phyloP scores from a whole-genome alignment of 1,140 invertebrate genomes.

The Sipha flava region DNA sequence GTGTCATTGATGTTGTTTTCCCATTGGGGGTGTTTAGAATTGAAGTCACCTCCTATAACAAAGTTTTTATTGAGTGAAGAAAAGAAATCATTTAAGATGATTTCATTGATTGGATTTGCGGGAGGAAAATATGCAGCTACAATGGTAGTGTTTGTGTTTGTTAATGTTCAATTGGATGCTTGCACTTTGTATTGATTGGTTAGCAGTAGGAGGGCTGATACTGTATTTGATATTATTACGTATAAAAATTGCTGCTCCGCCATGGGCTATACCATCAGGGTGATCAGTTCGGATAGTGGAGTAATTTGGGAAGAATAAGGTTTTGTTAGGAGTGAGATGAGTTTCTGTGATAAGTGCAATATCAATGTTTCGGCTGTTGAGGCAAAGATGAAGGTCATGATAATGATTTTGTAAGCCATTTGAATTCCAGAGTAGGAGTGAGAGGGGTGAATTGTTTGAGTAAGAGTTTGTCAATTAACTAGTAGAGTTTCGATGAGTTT shows the following conservation, averaged over 20 bases:
- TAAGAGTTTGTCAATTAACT: background rate
- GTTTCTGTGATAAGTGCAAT: no score
- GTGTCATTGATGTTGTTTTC: background rate
- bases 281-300: no score
- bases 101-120: no score
- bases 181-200: constrained; percentile 5
- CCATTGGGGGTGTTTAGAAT: background rate
- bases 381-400: constrained; percentile 35
- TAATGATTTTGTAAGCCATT: constrained; percentile 34
- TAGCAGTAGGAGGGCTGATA: background rate
- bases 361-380: constrained; percentile 35
- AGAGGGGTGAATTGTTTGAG: background rate
- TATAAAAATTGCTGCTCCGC: no score
- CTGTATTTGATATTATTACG: no score
- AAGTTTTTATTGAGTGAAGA: background rate
- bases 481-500: constrained; percentile 1
- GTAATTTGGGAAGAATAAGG: no score
- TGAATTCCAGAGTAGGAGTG: constrained; percentile 33
- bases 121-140: constrained; percentile 25
- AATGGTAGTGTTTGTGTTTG: background rate
- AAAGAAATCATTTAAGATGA: no score
- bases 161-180: background rate
- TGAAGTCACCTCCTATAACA: no score
- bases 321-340: no score
- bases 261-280: no score